Evolutionary conservation across 2,797 vertebrate genomes (phyloP).

Genomic region (Acanthopagrus latus): DNA sequence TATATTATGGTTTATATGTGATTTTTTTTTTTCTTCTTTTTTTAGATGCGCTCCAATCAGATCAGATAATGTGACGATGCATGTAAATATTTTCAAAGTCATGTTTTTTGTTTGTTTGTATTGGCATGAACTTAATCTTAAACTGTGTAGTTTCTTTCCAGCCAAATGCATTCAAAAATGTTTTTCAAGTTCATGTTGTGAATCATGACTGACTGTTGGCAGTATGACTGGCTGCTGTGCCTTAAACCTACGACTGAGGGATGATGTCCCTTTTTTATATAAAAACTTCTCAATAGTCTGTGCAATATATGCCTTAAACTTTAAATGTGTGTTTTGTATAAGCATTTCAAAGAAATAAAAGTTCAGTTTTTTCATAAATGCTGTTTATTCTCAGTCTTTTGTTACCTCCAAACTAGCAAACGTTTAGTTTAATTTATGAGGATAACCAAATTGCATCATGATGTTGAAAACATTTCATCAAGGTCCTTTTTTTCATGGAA

Average conservation of each 20-base stretch:
- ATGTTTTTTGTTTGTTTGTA: slow-evolving; percentile 55
- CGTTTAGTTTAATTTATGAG: too few relatives aligned
- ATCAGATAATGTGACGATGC: slow-evolving; percentile 70
- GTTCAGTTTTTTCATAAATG: slow-evolving; percentile 73
- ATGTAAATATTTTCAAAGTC: slow-evolving; percentile 78
- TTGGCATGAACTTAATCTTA: slow-evolving; percentile 71
- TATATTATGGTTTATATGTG: slow-evolving; percentile 45
- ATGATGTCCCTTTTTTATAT: slow-evolving; percentile 69
- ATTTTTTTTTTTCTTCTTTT: slow-evolving; percentile 60
- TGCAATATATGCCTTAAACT: slow-evolving; percentile 90
- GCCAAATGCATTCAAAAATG: slow-evolving; percentile 77
- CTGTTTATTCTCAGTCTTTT: background rate
- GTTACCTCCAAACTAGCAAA: background rate
- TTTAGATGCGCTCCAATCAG: slow-evolving; percentile 69
- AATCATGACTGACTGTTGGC: slow-evolving; percentile 75
- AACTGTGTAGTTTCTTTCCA: slow-evolving; percentile 72
- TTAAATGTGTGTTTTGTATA: slow-evolving; percentile 86
- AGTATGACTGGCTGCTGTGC: slow-evolving; percentile 85
- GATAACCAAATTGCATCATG: background rate
- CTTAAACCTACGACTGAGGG: slow-evolving; percentile 84
- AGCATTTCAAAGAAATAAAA: slow-evolving; percentile 89
- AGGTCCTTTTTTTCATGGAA: background rate
- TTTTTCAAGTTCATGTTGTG: slow-evolving; percentile 67
- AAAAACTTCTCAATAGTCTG: slow-evolving; percentile 85
- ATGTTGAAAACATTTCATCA: background rate